A percentile compares a stretch with the other conserved stretches of the same genome.
Conservation (phyloP, 1,140 invertebrate genomes). For the Camponotus floridanus region DNA sequence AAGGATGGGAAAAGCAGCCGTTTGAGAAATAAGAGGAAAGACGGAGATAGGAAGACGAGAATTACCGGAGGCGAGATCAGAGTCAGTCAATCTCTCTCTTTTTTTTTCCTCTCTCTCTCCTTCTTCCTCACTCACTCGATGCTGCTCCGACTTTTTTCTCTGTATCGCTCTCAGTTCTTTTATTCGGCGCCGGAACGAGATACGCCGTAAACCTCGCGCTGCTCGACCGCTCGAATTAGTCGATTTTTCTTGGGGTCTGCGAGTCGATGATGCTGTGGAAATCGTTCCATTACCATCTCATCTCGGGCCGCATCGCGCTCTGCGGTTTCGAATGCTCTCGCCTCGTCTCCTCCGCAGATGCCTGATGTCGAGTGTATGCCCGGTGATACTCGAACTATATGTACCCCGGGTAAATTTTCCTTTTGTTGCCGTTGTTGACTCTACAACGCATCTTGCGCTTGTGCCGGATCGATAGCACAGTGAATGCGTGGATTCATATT, state of each 20-base stretch:
- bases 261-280: conserved; percentile 45
- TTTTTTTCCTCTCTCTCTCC: background rate
- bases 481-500: conserved; percentile 44
- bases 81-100: conserved; percentile 56
- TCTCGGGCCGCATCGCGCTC: conserved; percentile 28
- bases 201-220: conserved; percentile 40
- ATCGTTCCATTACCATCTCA: conserved; percentile 68
- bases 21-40: conserved; percentile 28
- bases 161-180: conserved; percentile 32
- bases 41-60: conserved; percentile 13
- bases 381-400: conserved; percentile 51
- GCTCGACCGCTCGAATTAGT: conserved; percentile 62
- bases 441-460: conserved; percentile 15
- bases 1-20: background rate
- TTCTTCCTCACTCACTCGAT: background rate
- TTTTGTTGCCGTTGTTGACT: conserved; percentile 17
- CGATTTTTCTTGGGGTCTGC: conserved; percentile 60
- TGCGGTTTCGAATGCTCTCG: conserved; percentile 33
- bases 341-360: background rate
- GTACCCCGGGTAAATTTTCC: conserved; percentile 16
- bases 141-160: conserved; percentile 1
- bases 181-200: conserved; percentile 11
- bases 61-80: conserved; percentile 58
- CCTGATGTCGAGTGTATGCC: conserved; percentile 34
- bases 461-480: conserved; percentile 33